Evolutionary conservation across 2,888 invertebrate species (phyloP).

Genomic region (Xylota segnis): DNA sequence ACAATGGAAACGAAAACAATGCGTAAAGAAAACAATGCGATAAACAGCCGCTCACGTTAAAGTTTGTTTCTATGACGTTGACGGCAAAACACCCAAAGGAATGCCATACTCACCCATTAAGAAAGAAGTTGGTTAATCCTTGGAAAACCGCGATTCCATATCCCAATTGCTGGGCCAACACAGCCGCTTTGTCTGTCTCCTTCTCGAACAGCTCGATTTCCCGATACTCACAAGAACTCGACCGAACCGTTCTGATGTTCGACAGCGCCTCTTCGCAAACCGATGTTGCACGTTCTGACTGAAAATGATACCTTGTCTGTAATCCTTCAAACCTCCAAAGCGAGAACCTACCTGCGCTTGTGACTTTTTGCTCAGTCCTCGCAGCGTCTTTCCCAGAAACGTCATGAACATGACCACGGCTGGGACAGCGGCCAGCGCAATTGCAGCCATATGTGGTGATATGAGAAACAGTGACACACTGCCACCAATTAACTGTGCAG

Average conservation of each 20-base stretch:
- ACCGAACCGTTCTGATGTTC: slow-evolving; percentile 96
- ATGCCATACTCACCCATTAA: slow-evolving; percentile 89
- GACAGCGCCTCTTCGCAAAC: slow-evolving; percentile 97
- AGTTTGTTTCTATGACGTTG: no score
- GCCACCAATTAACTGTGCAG: slow-evolving; percentile 90
- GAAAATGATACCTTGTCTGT: background rate
- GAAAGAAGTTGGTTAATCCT: slow-evolving; percentile 93
- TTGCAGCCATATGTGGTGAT: slow-evolving; percentile 94
- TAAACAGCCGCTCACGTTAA: no score
- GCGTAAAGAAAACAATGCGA: no score
- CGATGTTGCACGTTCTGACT: slow-evolving; percentile 93
- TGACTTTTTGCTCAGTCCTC: slow-evolving; percentile 91
- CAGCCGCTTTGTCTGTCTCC: slow-evolving; percentile 91
- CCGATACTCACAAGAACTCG: slow-evolving; percentile 96
- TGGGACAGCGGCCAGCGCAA: slow-evolving; percentile 94
- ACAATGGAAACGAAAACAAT: slow-evolving; percentile 11
- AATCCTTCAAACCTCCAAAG: background rate
- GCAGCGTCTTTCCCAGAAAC: slow-evolving; percentile 91
- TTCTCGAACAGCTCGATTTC: slow-evolving; percentile 90
- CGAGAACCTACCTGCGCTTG: slow-evolving; percentile 90
- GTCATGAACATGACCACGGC: slow-evolving; percentile 94
- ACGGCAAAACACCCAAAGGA: no score
- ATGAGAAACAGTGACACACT: slow-evolving; percentile 89
- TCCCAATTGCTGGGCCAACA: slow-evolving; percentile 91
- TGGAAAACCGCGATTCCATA: slow-evolving; percentile 97